Evolutionary conservation across 2,113 vertebrate species (phyloP).

Genomic region (Bufo gargarizans): DNA sequence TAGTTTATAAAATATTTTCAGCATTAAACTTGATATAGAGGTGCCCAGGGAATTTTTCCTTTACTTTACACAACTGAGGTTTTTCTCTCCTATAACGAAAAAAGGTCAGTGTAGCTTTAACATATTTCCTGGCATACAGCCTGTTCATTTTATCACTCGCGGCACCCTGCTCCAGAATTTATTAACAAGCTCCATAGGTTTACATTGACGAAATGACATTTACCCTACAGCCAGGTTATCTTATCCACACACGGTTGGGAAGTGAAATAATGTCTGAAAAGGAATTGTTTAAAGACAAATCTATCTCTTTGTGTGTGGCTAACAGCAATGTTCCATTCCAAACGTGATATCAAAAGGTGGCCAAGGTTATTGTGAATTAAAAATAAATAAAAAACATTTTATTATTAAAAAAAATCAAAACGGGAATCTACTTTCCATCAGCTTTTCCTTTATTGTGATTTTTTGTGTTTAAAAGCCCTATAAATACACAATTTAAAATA

Average conservation of each 20-base stretch:
- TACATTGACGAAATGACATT: conserved; percentile 38
- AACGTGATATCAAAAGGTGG: neutral
- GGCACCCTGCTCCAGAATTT: neutral
- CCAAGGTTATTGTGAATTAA: neutral
- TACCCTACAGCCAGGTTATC: conserved; percentile 28
- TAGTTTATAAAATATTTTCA: too few relatives aligned
- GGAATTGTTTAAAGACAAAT: conserved; percentile 28
- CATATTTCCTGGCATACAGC: conserved; percentile 1
- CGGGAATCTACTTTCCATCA: conserved; percentile 1
- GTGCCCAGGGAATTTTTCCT: neutral
- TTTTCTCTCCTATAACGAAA: neutral
- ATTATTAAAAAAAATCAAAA: neutral
- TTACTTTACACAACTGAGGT: neutral
- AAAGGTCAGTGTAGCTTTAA: conserved; percentile 12
- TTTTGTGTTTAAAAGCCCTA: conserved; percentile 66
- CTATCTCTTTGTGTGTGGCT: conserved; percentile 16
- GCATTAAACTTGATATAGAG: too few relatives aligned
- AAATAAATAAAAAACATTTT: neutral
- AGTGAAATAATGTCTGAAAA: conserved; percentile 17
- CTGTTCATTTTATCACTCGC: neutral
- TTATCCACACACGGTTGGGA: conserved; percentile 17
- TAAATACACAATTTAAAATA: conserved; percentile 68
- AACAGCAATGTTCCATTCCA: conserved; percentile 19
- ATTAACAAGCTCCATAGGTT: conserved; percentile 30
- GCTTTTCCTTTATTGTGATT: conserved; percentile 59